Conservation (phyloP, 2,888 invertebrate genomes). For the Xestia ashworthii region DNA sequence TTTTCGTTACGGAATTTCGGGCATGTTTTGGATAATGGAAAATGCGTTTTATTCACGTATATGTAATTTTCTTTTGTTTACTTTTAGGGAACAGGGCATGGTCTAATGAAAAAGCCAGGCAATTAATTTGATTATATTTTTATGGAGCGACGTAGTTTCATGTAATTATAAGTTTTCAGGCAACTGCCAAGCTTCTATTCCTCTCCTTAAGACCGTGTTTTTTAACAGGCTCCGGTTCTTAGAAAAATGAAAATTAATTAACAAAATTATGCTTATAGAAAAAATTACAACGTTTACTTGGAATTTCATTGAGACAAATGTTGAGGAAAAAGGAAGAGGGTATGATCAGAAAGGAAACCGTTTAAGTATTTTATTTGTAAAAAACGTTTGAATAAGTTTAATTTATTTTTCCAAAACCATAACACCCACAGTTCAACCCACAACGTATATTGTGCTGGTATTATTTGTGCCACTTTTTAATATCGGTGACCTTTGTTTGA, state of each 20-base stretch:
- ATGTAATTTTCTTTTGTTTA: slow-evolving; percentile 32
- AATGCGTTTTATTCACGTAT: slow-evolving; percentile 36
- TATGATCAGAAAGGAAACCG: neutral
- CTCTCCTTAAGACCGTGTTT: neutral
- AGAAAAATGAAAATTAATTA: slow-evolving; percentile 22
- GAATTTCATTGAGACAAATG: neutral
- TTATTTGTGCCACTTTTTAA: neutral
- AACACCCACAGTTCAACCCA: neutral
- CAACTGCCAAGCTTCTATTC: slow-evolving; percentile 1
- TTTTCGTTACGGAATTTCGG: slow-evolving; percentile 53
- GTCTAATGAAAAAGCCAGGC: neutral
- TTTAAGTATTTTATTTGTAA: too few species aligned
- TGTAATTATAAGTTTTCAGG: slow-evolving; percentile 15
- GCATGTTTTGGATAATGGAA: slow-evolving; percentile 39
- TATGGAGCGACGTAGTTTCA: slow-evolving; percentile 8
- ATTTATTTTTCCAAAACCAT: neutral
- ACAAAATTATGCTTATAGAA: neutral
- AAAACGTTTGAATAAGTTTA: neutral
- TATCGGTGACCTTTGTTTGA: too few species aligned
- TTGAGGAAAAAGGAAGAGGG: neutral
- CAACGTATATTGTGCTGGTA: neutral
- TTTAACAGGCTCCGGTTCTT: neutral
- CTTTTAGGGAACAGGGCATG: neutral
- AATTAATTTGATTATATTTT: slow-evolving; percentile 16
- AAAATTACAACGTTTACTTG: neutral